phyloP scores from a whole-genome alignment of 2,113 vertebrate species.

The Gallinago media region DNA sequence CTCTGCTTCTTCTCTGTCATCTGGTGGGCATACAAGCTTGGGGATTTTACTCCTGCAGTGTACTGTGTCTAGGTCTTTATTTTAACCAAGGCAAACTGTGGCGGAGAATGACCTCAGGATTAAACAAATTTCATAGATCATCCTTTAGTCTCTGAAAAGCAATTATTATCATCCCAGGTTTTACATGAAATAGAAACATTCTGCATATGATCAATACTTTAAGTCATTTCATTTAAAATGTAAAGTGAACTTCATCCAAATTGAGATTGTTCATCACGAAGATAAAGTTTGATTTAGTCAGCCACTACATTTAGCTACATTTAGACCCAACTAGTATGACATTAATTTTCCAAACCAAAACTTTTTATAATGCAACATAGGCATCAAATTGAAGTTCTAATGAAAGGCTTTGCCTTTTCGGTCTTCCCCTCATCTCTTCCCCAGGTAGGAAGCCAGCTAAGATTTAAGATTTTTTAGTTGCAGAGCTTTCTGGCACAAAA shows the following conservation, averaged over 20 bases:
- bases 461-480: not conserved
- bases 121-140: not conserved
- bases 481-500: not conserved
- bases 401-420: not conserved
- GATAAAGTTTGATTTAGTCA: not conserved
- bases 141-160: not conserved
- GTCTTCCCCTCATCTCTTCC: not conserved
- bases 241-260: not conserved
- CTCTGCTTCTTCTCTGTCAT: not conserved
- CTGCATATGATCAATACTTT: not conserved
- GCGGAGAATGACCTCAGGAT: not conserved
- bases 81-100: not conserved
- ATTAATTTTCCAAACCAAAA: not conserved
- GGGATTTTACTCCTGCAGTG: not conserved
- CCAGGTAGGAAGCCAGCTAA: not conserved
- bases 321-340: not conserved
- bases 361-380: not conserved
- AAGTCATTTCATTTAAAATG: not conserved
- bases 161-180: not conserved
- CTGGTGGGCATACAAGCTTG: not conserved
- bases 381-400: not conserved
- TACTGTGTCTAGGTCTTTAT: not conserved
- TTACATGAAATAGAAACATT: not conserved
- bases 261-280: not conserved
- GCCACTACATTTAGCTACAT: not conserved